Base-by-base conservation (phyloP, 2,888 invertebrate genomes). In the Idaea dimidiata region DNA sequence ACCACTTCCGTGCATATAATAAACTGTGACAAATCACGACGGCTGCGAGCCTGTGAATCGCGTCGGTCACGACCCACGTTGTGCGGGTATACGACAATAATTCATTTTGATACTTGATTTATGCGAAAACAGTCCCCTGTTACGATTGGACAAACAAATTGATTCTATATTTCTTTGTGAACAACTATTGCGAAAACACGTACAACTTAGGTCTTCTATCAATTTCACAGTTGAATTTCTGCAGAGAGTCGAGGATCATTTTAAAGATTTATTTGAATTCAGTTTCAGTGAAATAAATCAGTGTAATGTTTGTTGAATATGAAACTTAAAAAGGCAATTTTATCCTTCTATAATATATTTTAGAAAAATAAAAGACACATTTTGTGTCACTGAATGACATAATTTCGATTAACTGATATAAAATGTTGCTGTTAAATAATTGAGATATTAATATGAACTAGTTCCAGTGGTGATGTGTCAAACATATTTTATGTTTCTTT, bases 71-170 rank as follows among this genome's bases (percentile, higher is more conserved):
- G 54, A 61, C 53, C 59, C 57, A 54, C 70, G 66, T 67, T 58
- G 61, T 57, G 59, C 56, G 63, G 63, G 64, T 18, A 59, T 63
- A 57, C 70, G 64, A 78, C 77, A 78, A 84, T 87, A 84, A 82
- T 82, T 86, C 84, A 85, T 72, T 73, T 77, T 80, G 81, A 80
- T 81, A 71, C 74, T 75, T 82, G 84, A 84, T 83, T 84, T 84
- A 83, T 81, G 66, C 71, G 73, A 72, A 65, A 68, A 72, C 74
- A 75, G 79, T 79, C 78, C 78, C 69, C 74, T 17, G 77, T 77
- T 80, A 78, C 80, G 78, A 80, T 81, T 78, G 82, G 69, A 72
- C 77, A 79, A 83, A 85, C 83, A 84, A 87, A 87, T 87, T 86
- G 88, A 86, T 84, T 77, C 75, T 70, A 80, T 77, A 77, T 74